Base-by-base conservation (phyloP, 1,140 invertebrate genomes). In the Hirudo medicinalis region DNA sequence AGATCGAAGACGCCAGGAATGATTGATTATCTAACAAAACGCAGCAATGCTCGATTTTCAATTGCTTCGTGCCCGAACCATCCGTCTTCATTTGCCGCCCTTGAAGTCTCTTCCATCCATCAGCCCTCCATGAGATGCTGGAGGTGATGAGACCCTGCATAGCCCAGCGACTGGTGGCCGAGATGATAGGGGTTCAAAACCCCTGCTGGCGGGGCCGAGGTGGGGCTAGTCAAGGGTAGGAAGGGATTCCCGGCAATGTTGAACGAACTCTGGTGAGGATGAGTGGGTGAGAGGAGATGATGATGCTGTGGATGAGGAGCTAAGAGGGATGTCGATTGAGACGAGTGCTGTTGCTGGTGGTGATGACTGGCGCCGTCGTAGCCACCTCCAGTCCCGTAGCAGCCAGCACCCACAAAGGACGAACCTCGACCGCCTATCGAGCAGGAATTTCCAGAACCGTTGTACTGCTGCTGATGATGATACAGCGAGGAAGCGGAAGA, bases 91-190 rank as follows among this genome's bases (percentile, higher is more conserved):
- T 49, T 17, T 49, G 43, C 15, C 43, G 43, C 11, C 43, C 15
- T 49, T 49, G 43, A 49, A 49, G 43, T 49, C 15, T 17, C 15
- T 8, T 17, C 15, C 43, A 17, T 49, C 43, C 22, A 63, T 63
- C 57, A 63, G 57, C 57, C 57, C 22, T 63, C 57, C 57, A 63
- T 63, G 57, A 63, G 22, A 15, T 63, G 57, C 57, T 63, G 57
- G 22, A 63, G 22, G 19, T 63, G 57, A 63, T 63, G 57, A 11
- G 22, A 22, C 22, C 57, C 57, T 25, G 22, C 57, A 63, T 25
- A 25, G 57, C 57, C 57, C 3, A 22, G 22, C 22, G 22, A 13
- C 22, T 32, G 22, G 29, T 25, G 22, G 11, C 22, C 22, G 22
- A 22, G 22, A 63, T 32, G 22, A 13, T 32, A 22, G 29, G 22